phyloP scores from a whole-genome alignment of 2,113 vertebrate species.

The Scolopax mira region DNA sequence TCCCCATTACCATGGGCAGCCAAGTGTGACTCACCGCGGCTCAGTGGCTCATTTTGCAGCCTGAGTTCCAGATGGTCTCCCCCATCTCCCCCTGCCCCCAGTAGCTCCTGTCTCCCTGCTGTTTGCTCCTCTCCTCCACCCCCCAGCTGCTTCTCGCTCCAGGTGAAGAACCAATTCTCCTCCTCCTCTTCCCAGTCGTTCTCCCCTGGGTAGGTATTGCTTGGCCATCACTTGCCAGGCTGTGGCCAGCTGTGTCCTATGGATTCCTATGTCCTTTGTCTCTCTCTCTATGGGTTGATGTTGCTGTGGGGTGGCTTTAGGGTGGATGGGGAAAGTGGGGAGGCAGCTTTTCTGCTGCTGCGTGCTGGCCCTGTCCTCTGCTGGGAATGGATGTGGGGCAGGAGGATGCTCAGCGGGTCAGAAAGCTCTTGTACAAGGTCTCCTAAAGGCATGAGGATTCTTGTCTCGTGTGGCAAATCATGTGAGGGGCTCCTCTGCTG shows the following conservation, averaged over 20 bases:
- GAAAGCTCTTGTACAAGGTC: neutral
- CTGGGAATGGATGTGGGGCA: neutral
- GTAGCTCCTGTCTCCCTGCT: neutral
- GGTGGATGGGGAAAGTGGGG: neutral
- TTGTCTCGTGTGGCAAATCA: fast-evolving
- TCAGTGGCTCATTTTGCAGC: fast-evolving
- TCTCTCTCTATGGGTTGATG: fast-evolving
- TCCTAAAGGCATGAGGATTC: neutral
- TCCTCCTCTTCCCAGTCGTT: neutral
- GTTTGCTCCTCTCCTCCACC: neutral
- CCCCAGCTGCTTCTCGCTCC: fast-evolving
- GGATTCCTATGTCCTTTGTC: neutral
- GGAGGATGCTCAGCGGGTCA: neutral
- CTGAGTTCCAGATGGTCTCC: neutral
- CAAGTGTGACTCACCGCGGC: neutral
- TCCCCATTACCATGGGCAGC: neutral
- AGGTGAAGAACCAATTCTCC: neutral
- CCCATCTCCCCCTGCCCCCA: fast-evolving
- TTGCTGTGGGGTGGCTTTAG: neutral
- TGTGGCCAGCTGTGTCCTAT: neutral
- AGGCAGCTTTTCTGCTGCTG: neutral
- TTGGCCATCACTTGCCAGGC: fast-evolving
- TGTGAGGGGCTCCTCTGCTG: neutral
- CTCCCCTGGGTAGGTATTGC: fast-evolving
- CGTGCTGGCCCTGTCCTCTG: neutral